phyloP scores from a whole-genome alignment of 2,797 vertebrate genomes.

The Pygocentrus nattereri region DNA sequence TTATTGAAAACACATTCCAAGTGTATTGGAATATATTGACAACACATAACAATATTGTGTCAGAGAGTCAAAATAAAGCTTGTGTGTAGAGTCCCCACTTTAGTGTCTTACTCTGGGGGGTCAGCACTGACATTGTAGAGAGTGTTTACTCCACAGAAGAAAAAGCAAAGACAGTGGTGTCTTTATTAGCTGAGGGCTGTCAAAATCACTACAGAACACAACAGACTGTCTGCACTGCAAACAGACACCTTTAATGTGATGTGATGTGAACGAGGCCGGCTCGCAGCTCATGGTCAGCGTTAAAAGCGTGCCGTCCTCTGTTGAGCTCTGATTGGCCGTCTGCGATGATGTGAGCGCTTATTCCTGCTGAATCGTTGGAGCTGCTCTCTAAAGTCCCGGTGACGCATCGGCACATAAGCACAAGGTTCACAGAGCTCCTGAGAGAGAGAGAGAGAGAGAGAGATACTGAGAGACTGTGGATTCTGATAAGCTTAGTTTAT shows the following conservation, averaged over 20 bases:
- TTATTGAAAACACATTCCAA: no score
- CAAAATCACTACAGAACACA: neutral
- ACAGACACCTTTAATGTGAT: neutral
- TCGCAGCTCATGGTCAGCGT: neutral
- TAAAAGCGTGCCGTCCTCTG: neutral
- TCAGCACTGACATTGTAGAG: no score
- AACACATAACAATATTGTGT: no score
- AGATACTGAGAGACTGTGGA: neutral
- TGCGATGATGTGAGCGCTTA: slow-evolving; percentile 24
- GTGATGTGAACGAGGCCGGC: neutral
- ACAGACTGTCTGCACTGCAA: neutral
- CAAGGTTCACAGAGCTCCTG: slow-evolving; percentile 69
- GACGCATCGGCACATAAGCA: slow-evolving; percentile 68
- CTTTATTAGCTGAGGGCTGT: neutral
- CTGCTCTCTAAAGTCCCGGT: slow-evolving; percentile 65
- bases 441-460: slow-evolving; percentile 29
- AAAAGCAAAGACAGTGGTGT: neutral
- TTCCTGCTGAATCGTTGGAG: slow-evolving; percentile 58
- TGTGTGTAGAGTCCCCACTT: no score
- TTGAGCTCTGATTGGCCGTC: slow-evolving; percentile 51
- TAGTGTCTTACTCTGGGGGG: no score
- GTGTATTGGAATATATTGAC: no score
- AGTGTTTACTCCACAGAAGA: neutral
- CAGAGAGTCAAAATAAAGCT: no score
- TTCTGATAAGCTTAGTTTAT: no score